phyloP scores from a whole-genome alignment of 2,113 vertebrate genomes.

The Gallinago jamesoni region DNA sequence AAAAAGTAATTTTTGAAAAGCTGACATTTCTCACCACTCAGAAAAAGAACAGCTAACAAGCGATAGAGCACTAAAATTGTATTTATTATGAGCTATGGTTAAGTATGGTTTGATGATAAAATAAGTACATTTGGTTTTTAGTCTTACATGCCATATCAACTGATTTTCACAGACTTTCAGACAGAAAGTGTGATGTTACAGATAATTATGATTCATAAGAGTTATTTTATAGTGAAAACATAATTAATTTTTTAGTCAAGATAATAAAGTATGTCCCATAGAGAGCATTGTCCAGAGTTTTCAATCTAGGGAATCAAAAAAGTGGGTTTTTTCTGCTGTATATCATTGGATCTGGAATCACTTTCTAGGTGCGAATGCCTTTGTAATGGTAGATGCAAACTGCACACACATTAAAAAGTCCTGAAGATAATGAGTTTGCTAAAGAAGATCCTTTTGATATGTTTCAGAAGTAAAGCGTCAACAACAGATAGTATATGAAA shows the following conservation, averaged over 20 bases:
- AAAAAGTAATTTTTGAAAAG: neutral
- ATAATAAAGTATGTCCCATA: neutral
- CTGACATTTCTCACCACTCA: neutral
- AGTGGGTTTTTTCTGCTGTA: neutral
- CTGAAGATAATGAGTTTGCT: neutral
- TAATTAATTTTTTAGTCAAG: neutral
- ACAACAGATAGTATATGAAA: neutral
- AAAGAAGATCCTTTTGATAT: neutral
- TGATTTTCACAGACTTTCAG: neutral
- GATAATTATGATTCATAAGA: neutral
- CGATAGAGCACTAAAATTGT: neutral
- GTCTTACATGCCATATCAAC: neutral
- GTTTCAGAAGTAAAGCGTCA: neutral
- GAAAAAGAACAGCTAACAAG: neutral
- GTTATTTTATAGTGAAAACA: neutral
- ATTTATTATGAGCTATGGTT: neutral
- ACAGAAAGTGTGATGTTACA: neutral
- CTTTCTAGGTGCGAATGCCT: neutral
- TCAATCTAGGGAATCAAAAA: neutral
- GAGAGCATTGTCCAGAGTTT: neutral
- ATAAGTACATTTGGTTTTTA: neutral
- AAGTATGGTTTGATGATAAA: neutral
- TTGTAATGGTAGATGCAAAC: constrained; percentile 6
- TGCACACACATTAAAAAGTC: neutral
- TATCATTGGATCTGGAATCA: neutral